phyloP scores from a whole-genome alignment of 2,113 vertebrate genomes.

The Oreotrochilus melanogaster region DNA sequence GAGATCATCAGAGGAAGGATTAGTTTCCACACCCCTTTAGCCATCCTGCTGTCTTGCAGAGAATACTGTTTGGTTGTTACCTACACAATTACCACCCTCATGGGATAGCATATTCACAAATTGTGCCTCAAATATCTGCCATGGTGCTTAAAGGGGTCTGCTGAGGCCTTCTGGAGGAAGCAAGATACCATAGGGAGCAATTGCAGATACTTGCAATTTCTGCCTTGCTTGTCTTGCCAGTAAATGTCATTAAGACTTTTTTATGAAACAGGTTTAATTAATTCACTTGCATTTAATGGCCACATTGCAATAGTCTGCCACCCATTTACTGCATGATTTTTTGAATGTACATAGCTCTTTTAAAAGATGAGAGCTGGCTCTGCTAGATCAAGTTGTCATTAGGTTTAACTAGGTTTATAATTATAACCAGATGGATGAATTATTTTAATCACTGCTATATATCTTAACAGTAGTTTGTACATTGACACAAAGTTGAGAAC shows the following conservation, averaged over 20 bases:
- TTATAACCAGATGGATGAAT: slow-evolving; percentile 86
- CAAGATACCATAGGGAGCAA: not conserved
- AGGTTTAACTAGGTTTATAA: slow-evolving; percentile 81
- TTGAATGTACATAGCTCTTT: slow-evolving; percentile 51
- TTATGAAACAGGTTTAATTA: slow-evolving; percentile 68
- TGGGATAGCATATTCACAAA: not conserved
- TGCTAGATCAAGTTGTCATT: slow-evolving; percentile 84
- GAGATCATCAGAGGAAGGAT: not conserved
- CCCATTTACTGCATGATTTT: slow-evolving; percentile 54
- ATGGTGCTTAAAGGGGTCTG: not conserved
- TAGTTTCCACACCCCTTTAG: not conserved
- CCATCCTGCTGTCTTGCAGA: not conserved
- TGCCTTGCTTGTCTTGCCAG: slow-evolving; percentile 34
- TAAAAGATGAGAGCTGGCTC: slow-evolving; percentile 74
- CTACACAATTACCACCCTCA: not conserved
- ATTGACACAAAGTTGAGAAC: slow-evolving; percentile 82
- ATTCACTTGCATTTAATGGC: slow-evolving; percentile 66
- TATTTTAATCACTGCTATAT: slow-evolving; percentile 84
- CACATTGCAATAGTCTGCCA: slow-evolving; percentile 59
- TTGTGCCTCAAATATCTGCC: not conserved
- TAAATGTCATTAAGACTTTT: slow-evolving; percentile 59
- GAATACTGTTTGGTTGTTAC: not conserved
- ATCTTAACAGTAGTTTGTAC: slow-evolving; percentile 84
- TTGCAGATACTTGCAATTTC: not conserved
- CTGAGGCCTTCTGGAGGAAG: not conserved